These are phyloP conservation scores for Phymatocera aterrima DNA, from an alignment of 2,888 invertebrate genomes.

Conservation along the genomic window DNA sequence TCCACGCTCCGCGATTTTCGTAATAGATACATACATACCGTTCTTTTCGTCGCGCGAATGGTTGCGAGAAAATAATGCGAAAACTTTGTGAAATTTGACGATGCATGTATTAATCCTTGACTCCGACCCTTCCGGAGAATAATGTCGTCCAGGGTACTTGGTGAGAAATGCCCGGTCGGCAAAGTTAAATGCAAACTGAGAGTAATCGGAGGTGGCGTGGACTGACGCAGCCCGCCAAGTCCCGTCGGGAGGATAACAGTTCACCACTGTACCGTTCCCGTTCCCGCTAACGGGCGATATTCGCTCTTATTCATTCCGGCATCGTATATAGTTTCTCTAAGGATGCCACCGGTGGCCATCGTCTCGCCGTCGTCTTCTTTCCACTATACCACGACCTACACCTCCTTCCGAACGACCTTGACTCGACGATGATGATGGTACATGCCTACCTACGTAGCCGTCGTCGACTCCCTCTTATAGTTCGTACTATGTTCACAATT, in stretches of 20 bases:
- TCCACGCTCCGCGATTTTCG: background rate
- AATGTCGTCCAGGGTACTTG: too few relatives aligned
- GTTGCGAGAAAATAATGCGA: too few relatives aligned
- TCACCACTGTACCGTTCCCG: constrained; percentile 69
- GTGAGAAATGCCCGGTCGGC: constrained; percentile 55
- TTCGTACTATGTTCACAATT: background rate
- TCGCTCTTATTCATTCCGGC: constrained; percentile 45
- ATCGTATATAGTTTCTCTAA: constrained; percentile 37
- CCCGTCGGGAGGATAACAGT: constrained; percentile 67
- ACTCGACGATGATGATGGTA: constrained; percentile 21
- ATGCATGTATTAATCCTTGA: too few relatives aligned
- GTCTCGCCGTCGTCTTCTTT: constrained; percentile 1
- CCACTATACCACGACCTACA: background rate
- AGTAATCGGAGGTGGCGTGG: constrained; percentile 60
- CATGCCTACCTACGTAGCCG: background rate
- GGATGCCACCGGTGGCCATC: constrained; percentile 15
- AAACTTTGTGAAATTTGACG: too few relatives aligned
- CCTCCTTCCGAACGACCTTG: constrained; percentile 35
- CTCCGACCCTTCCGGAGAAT: too few relatives aligned
- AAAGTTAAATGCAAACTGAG: constrained; percentile 64
- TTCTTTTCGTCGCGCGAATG: too few relatives aligned
- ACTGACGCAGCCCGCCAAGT: constrained; percentile 55
- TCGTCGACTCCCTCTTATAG: background rate
- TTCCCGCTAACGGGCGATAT: constrained; percentile 57
- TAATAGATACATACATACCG: too few relatives aligned